phyloP scores from a whole-genome alignment of 1,140 invertebrate species.

The Aphis gossypii region DNA sequence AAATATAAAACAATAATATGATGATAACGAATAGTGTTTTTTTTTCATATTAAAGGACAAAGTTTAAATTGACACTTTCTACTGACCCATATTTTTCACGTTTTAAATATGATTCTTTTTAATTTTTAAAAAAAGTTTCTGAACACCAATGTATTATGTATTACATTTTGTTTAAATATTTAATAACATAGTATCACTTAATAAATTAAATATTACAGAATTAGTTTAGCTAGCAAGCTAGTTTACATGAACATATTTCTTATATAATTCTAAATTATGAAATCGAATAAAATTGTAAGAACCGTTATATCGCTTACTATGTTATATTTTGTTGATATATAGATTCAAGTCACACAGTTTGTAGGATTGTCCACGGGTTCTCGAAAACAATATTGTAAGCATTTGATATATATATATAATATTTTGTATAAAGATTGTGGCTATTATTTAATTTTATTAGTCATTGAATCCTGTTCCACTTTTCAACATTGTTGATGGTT shows the following conservation, averaged over 20 bases:
- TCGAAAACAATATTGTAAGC: neutral
- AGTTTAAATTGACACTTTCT: neutral
- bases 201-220: too few species aligned
- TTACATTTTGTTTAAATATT: neutral
- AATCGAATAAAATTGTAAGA: too few species aligned
- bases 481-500: neutral
- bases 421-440: too few species aligned
- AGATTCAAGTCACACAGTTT: too few species aligned
- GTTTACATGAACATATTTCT: too few species aligned
- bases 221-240: too few species aligned
- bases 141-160: neutral
- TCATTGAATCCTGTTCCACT: neutral
- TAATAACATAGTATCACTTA: too few species aligned
- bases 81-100: neutral
- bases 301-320: too few species aligned
- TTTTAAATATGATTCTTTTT: neutral
- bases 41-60: neutral
- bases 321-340: too few species aligned
- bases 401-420: neutral
- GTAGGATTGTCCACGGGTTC: neutral
- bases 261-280: too few species aligned
- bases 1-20: neutral
- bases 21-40: neutral
- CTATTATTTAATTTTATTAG: neutral
- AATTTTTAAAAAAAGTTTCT: neutral